A percentile compares a stretch with the other conserved stretches of the same genome.
Conservation (phyloP, 2,113 vertebrate species). For the Coryphaenoides rupestris region DNA sequence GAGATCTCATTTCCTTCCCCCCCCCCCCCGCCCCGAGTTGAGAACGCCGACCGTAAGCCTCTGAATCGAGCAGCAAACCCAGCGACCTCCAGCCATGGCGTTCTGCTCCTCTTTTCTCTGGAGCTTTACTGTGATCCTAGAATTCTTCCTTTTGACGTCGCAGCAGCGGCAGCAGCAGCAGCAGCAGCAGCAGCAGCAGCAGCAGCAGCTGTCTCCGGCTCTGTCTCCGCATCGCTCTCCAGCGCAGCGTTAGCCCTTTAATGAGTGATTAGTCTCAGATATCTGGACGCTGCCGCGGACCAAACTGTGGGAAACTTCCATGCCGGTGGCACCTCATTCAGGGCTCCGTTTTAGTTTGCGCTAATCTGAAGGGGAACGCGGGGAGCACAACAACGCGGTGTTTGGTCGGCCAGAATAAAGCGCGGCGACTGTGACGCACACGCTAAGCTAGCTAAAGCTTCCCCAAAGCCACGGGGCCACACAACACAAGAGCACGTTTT, state of each 20-base stretch:
- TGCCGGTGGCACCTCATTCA: constrained; percentile 68
- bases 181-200: constrained; percentile 68
- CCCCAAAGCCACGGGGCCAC: constrained; percentile 4
- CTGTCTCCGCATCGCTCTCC: constrained; percentile 44
- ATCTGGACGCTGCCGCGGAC: constrained; percentile 61
- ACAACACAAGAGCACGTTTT: no score
- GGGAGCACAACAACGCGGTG: constrained; percentile 48
- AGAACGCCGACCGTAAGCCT: constrained; percentile 9
- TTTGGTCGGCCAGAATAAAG: constrained; percentile 46
- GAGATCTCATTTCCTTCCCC: constrained; percentile 11
- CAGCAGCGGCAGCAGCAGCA: constrained; percentile 69
- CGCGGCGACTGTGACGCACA: constrained; percentile 23
- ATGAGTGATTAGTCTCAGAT: constrained; percentile 80
- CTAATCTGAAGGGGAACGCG: constrained; percentile 43
- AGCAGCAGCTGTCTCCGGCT: constrained; percentile 69
- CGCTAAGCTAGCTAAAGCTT: constrained; percentile 24
- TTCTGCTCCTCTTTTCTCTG: constrained; percentile 29
- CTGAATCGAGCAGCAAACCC: constrained; percentile 8
- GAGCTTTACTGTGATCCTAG: constrained; percentile 40
- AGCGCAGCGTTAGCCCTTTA: constrained; percentile 64
- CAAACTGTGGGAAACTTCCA: constrained; percentile 71
- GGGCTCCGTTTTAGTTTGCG: constrained; percentile 66
- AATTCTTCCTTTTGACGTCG: constrained; percentile 52
- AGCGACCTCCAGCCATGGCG: constrained; percentile 13
- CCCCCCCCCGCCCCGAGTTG: constrained; percentile 2